Evolutionary conservation across 2,113 vertebrate species (phyloP).

Genomic region (Oreochromis aureus): DNA sequence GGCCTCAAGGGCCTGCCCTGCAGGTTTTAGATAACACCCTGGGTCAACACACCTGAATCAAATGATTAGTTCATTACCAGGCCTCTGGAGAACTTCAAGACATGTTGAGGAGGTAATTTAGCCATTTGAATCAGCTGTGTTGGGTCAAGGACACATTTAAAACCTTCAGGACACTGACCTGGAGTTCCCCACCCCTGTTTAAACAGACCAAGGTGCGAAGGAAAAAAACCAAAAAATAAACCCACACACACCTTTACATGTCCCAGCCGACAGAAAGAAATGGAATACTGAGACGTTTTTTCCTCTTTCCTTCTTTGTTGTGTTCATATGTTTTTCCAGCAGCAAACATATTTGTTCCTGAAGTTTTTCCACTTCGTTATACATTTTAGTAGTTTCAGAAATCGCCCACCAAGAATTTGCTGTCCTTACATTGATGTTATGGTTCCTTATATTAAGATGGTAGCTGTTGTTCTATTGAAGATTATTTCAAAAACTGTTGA

Average conservation of each 20-base stretch:
- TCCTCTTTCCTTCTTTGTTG: background rate
- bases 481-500: background rate
- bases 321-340: background rate
- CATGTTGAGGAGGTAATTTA: background rate
- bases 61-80: background rate
- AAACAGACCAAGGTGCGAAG: background rate
- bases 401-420: background rate
- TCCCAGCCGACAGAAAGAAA: background rate
- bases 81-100: background rate
- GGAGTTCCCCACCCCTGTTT: background rate
- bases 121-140: background rate
- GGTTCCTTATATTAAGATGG: background rate
- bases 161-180: background rate
- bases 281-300: background rate
- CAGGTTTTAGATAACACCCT: background rate
- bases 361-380: accelerated
- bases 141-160: background rate
- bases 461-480: background rate
- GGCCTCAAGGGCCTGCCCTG: background rate
- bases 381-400: background rate
- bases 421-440: background rate
- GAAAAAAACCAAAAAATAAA: too few species aligned
- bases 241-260: background rate
- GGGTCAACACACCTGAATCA: background rate
- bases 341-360: background rate